Base-by-base conservation (phyloP, 2,888 invertebrate genomes). In the Mystacides longicornis region DNA sequence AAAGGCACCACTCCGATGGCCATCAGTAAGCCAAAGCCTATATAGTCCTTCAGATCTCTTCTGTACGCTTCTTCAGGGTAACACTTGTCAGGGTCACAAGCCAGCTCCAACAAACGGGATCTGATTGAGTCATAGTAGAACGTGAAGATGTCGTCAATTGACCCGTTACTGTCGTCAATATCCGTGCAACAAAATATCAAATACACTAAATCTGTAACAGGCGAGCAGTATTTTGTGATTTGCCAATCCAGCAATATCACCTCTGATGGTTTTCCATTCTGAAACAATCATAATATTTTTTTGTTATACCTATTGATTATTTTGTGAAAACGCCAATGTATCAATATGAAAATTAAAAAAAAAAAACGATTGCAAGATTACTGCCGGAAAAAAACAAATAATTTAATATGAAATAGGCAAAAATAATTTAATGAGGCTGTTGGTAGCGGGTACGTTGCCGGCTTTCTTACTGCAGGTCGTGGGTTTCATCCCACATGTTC, bases 231-330 rank as follows among this genome's bases (percentile, higher is more conserved):
- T 19, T 42, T 49, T 14, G 37, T 20, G 11, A 51, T 46, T 42
- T 58, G 58, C 58, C 58, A 58, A 21, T 58, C 58, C 7, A 58
- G 18, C 14, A 56, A 23, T n/a, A 45, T 42, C 58, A 58, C 27
- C 9, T 56, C 48, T 2, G 49, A 23, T 11, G 51, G 47, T 22
- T 51, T 49, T 18, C 45, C 53, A 16, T 56, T 48, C 58, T 58
- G 53, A 1, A 53, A 51, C 3, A 14, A 37, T n/a, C n/a, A n/a
- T n/a, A n/a, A n/a, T n/a, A n/a, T n/a, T n/a, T n/a, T n/a, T n/a
- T n/a, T n/a, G n/a, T n/a, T n/a, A n/a, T n/a, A n/a, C n/a, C n/a
- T n/a, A n/a, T n/a, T n/a, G n/a, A n/a, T n/a, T n/a, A n/a, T n/a
- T n/a, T n/a, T n/a, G n/a, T n/a, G n/a, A n/a, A n/a, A n/a, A n/a